Percentiles rank a stretch among this genome's conserved stretches.
Evolutionary conservation across 2,888 invertebrate species (phyloP).

Genomic region (Seira musarum): DNA sequence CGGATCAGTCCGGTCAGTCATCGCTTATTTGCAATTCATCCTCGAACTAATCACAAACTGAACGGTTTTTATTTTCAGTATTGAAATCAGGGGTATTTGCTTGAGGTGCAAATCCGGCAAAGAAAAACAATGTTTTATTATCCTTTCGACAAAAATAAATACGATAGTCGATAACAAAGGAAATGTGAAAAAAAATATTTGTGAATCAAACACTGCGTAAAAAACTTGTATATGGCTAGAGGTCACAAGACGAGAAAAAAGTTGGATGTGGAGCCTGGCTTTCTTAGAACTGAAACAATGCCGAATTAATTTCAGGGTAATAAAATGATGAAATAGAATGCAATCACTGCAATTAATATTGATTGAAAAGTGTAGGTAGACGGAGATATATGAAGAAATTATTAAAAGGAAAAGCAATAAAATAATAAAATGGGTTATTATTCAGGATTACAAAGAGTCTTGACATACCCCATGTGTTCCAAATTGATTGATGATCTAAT

Average conservation of each 20-base stretch:
- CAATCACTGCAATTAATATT: background rate
- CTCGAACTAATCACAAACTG: no score
- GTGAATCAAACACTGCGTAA: background rate
- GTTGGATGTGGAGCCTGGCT: background rate
- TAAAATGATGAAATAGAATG: background rate
- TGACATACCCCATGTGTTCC: constrained; percentile 69
- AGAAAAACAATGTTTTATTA: no score
- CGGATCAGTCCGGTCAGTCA: no score
- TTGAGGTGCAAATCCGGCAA: no score
- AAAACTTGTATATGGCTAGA: background rate
- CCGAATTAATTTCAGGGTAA: background rate
- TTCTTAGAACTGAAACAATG: background rate
- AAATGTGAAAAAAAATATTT: background rate
- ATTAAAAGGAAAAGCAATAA: background rate
- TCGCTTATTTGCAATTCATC: no score
- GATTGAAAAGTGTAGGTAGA: background rate
- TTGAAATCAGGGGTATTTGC: no score
- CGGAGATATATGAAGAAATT: background rate
- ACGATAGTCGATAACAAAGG: background rate
- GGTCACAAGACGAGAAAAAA: background rate
- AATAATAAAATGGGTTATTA: background rate
- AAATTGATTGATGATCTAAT: constrained; percentile 71
- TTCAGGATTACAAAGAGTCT: background rate
- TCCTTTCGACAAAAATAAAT: background rate
- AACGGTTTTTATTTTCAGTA: no score